These are phyloP conservation scores for Ranitomeya imitator DNA, from an alignment of 2,113 vertebrate genomes.

Conservation along the genomic window DNA sequence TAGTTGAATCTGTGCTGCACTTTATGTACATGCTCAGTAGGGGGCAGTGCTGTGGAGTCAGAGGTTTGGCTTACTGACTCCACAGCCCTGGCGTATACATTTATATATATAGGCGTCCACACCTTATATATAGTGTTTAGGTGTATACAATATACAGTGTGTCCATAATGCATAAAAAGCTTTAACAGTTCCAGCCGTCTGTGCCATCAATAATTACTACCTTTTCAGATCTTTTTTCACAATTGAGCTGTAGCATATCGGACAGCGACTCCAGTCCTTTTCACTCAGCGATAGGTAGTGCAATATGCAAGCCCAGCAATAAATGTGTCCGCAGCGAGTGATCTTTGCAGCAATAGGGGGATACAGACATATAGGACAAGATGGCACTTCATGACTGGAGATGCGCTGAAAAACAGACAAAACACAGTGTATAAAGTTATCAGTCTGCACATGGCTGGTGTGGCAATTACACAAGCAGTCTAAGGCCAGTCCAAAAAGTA, in stretches of 20 bases:
- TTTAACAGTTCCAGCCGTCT: background rate
- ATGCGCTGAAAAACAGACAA: slow-evolving; percentile 78
- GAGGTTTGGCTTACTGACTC: too few species aligned
- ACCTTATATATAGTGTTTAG: too few species aligned
- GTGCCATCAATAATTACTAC: slow-evolving; percentile 66
- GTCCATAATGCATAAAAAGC: too few species aligned
- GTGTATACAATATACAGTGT: too few species aligned
- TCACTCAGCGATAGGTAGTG: slow-evolving; percentile 95
- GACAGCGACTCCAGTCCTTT: slow-evolving; percentile 95
- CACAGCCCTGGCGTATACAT: too few species aligned
- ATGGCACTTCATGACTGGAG: slow-evolving; percentile 97
- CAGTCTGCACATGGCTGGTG: background rate
- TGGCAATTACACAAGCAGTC: background rate
- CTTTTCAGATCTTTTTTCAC: slow-evolving; percentile 92
- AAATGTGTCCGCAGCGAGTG: slow-evolving; percentile 96
- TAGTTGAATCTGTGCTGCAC: too few species aligned
- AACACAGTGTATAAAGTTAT: background rate
- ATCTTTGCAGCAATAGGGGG: slow-evolving; percentile 94
- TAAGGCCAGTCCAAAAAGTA: too few species aligned
- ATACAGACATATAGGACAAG: slow-evolving; percentile 97
- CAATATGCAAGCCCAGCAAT: slow-evolving; percentile 97
- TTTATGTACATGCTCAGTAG: too few species aligned
- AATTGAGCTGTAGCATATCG: slow-evolving; percentile 94
- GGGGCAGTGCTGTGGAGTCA: too few species aligned
- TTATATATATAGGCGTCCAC: too few species aligned